These are phyloP conservation scores for Orthonyx spaldingii DNA, from an alignment of 2,113 vertebrate species.

Conservation along the genomic window DNA sequence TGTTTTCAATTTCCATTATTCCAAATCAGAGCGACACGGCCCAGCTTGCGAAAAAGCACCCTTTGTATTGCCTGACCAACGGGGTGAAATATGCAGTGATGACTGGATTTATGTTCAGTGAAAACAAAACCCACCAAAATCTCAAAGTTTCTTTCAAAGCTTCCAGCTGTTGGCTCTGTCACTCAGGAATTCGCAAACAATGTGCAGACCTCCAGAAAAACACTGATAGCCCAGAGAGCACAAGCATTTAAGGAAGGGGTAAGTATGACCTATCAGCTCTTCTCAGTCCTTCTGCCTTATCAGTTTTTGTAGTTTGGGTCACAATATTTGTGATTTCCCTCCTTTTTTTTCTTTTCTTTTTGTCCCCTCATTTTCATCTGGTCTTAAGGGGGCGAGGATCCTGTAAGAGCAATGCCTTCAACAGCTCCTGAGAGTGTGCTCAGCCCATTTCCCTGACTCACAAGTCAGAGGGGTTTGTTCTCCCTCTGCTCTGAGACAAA, in stretches of 20 bases:
- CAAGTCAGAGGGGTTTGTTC: neutral
- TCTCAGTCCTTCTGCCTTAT: neutral
- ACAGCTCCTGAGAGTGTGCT: neutral
- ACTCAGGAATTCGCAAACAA: neutral
- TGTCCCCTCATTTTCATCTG: neutral
- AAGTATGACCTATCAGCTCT: neutral
- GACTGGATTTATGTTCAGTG: neutral
- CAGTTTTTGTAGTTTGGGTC: neutral
- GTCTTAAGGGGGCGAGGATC: neutral
- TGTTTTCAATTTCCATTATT: neutral
- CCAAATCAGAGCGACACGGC: neutral
- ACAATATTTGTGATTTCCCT: neutral
- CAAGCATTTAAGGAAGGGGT: neutral
- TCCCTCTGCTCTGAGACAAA: neutral
- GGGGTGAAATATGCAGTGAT: neutral
- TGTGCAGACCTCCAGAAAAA: neutral
- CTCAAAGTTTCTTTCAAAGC: neutral
- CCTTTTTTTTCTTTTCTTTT: neutral
- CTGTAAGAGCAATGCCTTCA: neutral
- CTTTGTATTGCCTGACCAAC: neutral
- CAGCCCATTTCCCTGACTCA: neutral
- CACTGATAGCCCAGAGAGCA: neutral
- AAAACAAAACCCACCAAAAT: neutral
- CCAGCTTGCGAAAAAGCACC: neutral
- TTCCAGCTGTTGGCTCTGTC: neutral